These are phyloP conservation scores for Hylaeus anthracinus DNA, from an alignment of 1,140 invertebrate genomes.

Conservation along the genomic window DNA sequence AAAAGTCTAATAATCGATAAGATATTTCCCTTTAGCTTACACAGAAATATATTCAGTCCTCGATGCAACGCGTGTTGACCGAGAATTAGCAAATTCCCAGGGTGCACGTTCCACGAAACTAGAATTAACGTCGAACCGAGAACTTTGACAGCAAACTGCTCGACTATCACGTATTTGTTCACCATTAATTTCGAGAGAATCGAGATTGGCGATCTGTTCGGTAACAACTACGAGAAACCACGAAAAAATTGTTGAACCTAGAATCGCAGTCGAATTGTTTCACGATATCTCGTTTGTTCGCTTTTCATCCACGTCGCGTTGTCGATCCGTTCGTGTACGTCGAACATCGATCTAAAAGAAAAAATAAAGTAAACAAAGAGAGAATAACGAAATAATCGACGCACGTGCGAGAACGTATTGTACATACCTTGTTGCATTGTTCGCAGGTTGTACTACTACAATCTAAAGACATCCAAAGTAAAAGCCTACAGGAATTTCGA, in stretches of 20 bases:
- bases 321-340: neutral
- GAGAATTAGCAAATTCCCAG: neutral
- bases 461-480: slow-evolving; percentile 69
- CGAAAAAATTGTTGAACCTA: neutral
- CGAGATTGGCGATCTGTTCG: slow-evolving; percentile 37
- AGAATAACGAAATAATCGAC: slow-evolving; percentile 14
- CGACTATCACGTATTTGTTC: slow-evolving; percentile 31
- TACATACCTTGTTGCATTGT: slow-evolving; percentile 70
- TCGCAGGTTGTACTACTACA: slow-evolving; percentile 67
- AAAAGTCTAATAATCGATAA: no score
- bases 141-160: slow-evolving; percentile 48
- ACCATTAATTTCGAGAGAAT: neutral
- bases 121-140: neutral
- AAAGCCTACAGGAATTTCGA: slow-evolving; percentile 66
- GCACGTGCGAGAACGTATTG: slow-evolving; percentile 61
- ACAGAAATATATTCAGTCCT: neutral
- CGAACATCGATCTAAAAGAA: neutral
- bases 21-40: no score
- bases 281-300: slow-evolving; percentile 9
- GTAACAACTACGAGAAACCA: neutral
- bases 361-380: slow-evolving; percentile 3
- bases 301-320: neutral
- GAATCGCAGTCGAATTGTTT: neutral
- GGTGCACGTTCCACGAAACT: neutral
- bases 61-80: neutral